Conservation (phyloP, 2,113 vertebrate species). For the Dasyprocta punctata region DNA sequence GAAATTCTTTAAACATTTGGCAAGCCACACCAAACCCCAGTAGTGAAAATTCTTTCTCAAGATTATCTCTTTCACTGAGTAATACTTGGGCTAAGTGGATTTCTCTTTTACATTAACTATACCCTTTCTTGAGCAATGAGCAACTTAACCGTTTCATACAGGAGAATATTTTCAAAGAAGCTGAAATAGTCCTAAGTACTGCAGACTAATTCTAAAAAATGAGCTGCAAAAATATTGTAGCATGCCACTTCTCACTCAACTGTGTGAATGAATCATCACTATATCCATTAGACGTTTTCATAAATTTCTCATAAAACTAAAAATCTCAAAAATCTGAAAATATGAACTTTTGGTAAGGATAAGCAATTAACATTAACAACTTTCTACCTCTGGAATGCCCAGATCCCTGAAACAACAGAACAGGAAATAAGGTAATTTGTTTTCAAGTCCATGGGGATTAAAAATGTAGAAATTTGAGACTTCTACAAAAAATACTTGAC, state of each 20-base stretch:
- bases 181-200: background rate
- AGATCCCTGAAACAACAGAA: background rate
- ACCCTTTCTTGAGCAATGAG: background rate
- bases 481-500: slow-evolving; percentile 54
- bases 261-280: background rate
- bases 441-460: slow-evolving; percentile 18
- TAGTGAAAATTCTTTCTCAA: background rate
- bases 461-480: slow-evolving; percentile 23
- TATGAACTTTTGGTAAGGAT: background rate
- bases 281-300: slow-evolving; percentile 21
- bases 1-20: slow-evolving; percentile 2
- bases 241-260: background rate
- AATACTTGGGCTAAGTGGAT: background rate
- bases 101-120: rapidly evolving
- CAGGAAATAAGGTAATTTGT: slow-evolving; percentile 48
- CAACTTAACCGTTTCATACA: background rate
- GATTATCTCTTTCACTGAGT: background rate
- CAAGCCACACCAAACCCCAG: background rate
- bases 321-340: slow-evolving; percentile 27
- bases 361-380: background rate
- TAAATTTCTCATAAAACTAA: background rate
- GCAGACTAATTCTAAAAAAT: background rate
- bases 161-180: background rate
- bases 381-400: background rate
- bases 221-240: background rate